Conservation (phyloP, 2,797 vertebrate species). For the Lepus oiostolus region DNA sequence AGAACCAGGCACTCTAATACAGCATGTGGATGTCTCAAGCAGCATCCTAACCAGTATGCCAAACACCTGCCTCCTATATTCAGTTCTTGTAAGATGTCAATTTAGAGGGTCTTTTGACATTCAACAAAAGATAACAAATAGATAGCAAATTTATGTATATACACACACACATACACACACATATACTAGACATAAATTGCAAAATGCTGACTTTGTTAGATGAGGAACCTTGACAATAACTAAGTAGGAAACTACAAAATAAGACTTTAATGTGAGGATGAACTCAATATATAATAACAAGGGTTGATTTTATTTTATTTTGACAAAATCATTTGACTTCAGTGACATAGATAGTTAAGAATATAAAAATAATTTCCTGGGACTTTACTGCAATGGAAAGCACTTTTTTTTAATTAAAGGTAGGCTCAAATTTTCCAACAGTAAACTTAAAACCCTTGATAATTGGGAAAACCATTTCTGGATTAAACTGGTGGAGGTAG, state of each 20-base stretch:
- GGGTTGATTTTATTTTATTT: background rate
- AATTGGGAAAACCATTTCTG: slow-evolving; percentile 43
- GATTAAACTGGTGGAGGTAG: background rate
- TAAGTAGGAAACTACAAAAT: background rate
- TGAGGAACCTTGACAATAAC: background rate
- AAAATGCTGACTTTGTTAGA: background rate
- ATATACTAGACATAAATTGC: background rate
- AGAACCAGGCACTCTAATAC: too few species aligned
- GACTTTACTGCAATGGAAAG: background rate
- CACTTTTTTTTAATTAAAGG: background rate
- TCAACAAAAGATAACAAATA: background rate
- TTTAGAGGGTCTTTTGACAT: background rate
- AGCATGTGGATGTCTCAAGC: too few species aligned
- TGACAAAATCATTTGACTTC: slow-evolving; percentile 8
- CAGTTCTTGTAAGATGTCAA: background rate
- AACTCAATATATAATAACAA: background rate
- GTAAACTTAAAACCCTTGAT: slow-evolving; percentile 23
- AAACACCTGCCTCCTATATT: too few species aligned
- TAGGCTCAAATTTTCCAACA: background rate
- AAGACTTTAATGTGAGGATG: background rate
- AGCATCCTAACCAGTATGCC: too few species aligned
- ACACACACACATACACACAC: too few species aligned
- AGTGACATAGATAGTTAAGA: slow-evolving; percentile 2
- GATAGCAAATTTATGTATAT: background rate
- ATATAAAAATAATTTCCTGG: slow-evolving; percentile 37